These are phyloP conservation scores for Meiosimyza decipiens DNA, from an alignment of 2,888 invertebrate species.

Conservation along the genomic window DNA sequence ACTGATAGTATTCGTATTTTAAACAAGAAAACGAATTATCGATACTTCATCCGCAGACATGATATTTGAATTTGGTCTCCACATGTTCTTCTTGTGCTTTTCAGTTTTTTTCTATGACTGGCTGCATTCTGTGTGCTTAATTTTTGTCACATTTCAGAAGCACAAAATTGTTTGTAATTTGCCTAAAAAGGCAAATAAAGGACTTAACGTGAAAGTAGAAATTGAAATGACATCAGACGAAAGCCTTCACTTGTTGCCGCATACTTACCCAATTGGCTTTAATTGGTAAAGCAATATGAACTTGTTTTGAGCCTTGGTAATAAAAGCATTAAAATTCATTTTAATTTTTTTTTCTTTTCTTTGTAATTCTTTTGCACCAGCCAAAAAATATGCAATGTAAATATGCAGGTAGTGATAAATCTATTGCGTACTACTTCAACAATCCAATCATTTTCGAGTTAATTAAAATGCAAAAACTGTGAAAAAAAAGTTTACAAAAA, in stretches of 20 bases:
- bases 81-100: not conserved
- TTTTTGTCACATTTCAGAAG: not conserved
- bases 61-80: no score
- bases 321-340: no score
- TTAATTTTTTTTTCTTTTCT: no score
- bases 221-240: not conserved
- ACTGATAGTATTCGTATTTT: no score
- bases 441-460: conserved; percentile 10
- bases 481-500: not conserved
- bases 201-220: not conserved
- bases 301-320: no score
- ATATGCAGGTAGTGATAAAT: no score
- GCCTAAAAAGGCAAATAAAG: not conserved
- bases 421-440: no score
- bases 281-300: not conserved
- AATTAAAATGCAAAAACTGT: conserved; percentile 20
- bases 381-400: no score
- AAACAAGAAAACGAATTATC: no score
- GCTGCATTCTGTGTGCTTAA: not conserved
- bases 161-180: conserved; percentile 6
- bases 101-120: not conserved
- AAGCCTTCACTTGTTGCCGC: not conserved
- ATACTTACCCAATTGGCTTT: not conserved
- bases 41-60: no score
- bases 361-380: no score